Percentiles rank a stretch among this genome's conserved stretches.
Evolutionary conservation across 2,888 invertebrate genomes (phyloP).

Genomic region (Andrena bucephala): DNA sequence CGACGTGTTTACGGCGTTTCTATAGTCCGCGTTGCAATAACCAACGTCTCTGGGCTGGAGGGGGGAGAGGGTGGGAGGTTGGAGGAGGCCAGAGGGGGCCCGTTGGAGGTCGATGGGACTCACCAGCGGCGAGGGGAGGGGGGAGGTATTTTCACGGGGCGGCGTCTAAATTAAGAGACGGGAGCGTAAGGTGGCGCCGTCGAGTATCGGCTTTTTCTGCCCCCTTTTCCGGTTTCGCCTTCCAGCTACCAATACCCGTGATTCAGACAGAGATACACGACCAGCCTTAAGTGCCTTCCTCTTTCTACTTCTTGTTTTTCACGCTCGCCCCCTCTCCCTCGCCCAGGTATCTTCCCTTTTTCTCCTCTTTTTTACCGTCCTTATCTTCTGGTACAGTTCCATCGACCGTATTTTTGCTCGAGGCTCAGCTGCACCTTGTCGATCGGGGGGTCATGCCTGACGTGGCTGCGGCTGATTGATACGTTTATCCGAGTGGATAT

Average conservation of each 20-base stretch:
- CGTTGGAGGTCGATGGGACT: not conserved
- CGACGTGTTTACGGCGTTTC: slow-evolving; percentile 83
- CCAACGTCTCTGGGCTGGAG: slow-evolving; percentile 45
- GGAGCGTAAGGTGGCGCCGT: slow-evolving; percentile 68
- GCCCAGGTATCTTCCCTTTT: slow-evolving; percentile 4
- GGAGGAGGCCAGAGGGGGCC: slow-evolving; percentile 26
- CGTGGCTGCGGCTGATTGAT: slow-evolving; percentile 33
- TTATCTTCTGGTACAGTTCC: slow-evolving; percentile 15
- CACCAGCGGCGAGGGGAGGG: slow-evolving; percentile 10
- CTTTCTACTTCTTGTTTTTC: slow-evolving; percentile 9
- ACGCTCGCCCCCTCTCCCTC: not conserved
- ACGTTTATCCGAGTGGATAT: slow-evolving; percentile 51
- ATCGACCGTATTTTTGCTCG: not conserved
- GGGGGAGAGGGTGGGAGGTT: slow-evolving; percentile 26
- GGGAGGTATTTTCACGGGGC: slow-evolving; percentile 72
- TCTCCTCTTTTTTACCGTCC: slow-evolving; percentile 14
- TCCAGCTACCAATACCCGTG: slow-evolving; percentile 47
- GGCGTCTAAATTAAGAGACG: slow-evolving; percentile 71
- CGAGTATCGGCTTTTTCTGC: slow-evolving; percentile 56
- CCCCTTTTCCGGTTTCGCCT: slow-evolving; percentile 65
- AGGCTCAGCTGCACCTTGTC: slow-evolving; percentile 4
- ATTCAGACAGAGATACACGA: slow-evolving; percentile 36
- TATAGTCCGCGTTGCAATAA: slow-evolving; percentile 77
- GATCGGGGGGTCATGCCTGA: slow-evolving; percentile 6
- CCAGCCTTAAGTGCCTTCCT: slow-evolving; percentile 48